Base-by-base conservation (phyloP, 2,113 vertebrate species). In the Apistogramma diplotaenia region DNA sequence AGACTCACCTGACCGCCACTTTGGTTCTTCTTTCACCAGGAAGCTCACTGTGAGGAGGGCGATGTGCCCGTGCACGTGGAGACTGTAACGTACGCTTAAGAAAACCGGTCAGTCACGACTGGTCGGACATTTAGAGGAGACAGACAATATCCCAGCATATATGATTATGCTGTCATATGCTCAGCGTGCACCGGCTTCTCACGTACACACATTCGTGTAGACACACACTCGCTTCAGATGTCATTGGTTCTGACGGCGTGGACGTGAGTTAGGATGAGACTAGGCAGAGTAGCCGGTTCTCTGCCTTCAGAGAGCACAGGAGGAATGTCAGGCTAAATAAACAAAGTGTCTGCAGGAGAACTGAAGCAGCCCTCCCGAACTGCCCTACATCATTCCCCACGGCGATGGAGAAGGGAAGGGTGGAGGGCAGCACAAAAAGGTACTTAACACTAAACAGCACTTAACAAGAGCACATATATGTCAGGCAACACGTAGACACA, bases 301-400 rank as follows among this genome's bases (percentile, higher is more conserved):
- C 71, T 60, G n/a, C 6, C 2, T 53, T 83, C 23, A 35, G 57
- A 78, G 73, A 82, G 85, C 76, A 60, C 74, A 18, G 70, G 43
- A 83, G 84, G 87, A 91, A 92, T 93, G 90, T 91, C 86, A 84
- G 85, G 88, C 88, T 90, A 92, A 92, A 92, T 91, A 93, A 94
- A 94, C 90, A 89, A 29, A 49, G 83, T 83, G 87, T 90, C 91
- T 88, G 83, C 33, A 5, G 85, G 76, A 87, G 87, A 88, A 87
- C 54, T 56, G 83, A 76, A 78, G 29, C 82, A 74, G 85, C 75
- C 67, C 87, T 74, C 62, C 51, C 61, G 6, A 49, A n/a, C 78
- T 85, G 79, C 82, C 74, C 85, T 49, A 49, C 81, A 84, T 80
- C 83, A 84, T 78, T 90, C 87, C 80, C 87, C 54, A 9, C 54